These are phyloP conservation scores for Metalampra italica DNA, from an alignment of 2,888 invertebrate species.

Conservation along the genomic window DNA sequence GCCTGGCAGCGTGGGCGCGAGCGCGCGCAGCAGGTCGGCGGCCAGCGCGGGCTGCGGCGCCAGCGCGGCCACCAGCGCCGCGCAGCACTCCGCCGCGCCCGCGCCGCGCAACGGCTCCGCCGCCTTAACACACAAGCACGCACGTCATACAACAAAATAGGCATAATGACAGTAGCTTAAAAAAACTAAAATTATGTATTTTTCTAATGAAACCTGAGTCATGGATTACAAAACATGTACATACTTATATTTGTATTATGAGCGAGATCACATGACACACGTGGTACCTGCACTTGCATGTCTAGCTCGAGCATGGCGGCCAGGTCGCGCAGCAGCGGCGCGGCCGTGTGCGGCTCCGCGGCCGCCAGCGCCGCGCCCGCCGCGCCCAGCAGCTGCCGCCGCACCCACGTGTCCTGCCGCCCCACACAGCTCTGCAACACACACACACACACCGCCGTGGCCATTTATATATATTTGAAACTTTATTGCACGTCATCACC, in stretches of 20 bases:
- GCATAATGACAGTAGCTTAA: too few relatives aligned
- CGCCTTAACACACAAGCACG: slow-evolving; percentile 14
- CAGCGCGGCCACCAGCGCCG: slow-evolving; percentile 44
- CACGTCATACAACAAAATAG: background rate
- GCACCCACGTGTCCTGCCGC: slow-evolving; percentile 63
- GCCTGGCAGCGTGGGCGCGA: slow-evolving; percentile 49
- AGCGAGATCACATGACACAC: too few relatives aligned
- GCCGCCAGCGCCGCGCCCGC: slow-evolving; percentile 69
- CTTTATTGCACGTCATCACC: too few relatives aligned
- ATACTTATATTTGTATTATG: too few relatives aligned
- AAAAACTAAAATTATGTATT: too few relatives aligned
- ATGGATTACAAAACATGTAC: too few relatives aligned
- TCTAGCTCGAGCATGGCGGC: slow-evolving; percentile 41
- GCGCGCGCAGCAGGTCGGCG: slow-evolving; percentile 34
- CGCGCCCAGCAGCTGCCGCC: slow-evolving; percentile 69
- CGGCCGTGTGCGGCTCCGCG: slow-evolving; percentile 50
- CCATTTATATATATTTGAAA: too few relatives aligned
- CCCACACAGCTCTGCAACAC: slow-evolving; percentile 31
- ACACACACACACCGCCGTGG: background rate
- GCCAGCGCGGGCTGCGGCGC: slow-evolving; percentile 38
- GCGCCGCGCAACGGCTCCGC: slow-evolving; percentile 19
- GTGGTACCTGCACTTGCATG: slow-evolving; percentile 31
- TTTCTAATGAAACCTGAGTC: too few relatives aligned
- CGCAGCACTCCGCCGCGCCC: slow-evolving; percentile 46
- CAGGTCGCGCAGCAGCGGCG: slow-evolving; percentile 43